These are phyloP conservation scores for Sebastiscus tertius DNA, from an alignment of 2,797 vertebrate genomes.

Conservation along the genomic window DNA sequence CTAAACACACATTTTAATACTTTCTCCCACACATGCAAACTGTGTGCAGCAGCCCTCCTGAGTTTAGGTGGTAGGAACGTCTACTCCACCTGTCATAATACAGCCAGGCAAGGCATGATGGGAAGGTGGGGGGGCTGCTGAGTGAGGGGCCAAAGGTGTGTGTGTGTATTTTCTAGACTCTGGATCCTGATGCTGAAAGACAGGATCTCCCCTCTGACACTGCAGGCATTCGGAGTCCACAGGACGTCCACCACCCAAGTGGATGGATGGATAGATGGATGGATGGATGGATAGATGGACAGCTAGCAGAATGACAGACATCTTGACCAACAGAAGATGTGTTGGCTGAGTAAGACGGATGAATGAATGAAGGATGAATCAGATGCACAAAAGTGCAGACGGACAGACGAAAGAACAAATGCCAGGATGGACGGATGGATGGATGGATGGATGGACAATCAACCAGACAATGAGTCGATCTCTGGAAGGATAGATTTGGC, in stretches of 20 bases:
- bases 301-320: slow-evolving; percentile 13
- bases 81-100: slow-evolving; percentile 86
- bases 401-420: background rate
- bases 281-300: slow-evolving; percentile 15
- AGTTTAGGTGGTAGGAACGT: slow-evolving; percentile 56
- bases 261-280: slow-evolving; percentile 35
- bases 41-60: slow-evolving; percentile 23
- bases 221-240: slow-evolving; percentile 56
- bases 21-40: background rate
- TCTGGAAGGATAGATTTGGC: background rate
- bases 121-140: slow-evolving; percentile 55
- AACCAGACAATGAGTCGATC: slow-evolving; percentile 1
- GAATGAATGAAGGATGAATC: background rate
- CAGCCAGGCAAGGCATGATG: slow-evolving; percentile 66
- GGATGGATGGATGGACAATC: background rate
- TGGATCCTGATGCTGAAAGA: slow-evolving; percentile 83
- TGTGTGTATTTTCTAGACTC: slow-evolving; percentile 51
- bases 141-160: slow-evolving; percentile 45
- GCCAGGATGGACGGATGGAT: background rate
- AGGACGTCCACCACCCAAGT: slow-evolving; percentile 81
- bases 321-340: slow-evolving; percentile 23
- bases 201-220: slow-evolving; percentile 81
- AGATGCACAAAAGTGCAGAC: background rate
- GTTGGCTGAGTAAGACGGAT: background rate
- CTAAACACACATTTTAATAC: background rate